Conservation (phyloP, 2,888 invertebrate genomes). For the Lasius platythorax region DNA sequence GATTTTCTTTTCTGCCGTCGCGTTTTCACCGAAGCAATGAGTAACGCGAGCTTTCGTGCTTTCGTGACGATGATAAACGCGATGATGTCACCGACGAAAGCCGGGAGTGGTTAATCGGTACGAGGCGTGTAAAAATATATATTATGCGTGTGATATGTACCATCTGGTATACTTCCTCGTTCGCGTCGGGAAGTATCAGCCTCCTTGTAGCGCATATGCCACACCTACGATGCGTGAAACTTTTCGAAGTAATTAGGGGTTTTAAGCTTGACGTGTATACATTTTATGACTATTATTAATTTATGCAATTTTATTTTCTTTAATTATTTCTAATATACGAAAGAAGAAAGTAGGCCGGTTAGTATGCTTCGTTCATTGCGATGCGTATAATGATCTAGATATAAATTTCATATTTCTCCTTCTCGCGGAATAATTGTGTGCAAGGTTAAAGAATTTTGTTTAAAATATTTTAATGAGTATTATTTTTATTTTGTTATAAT, state of each 20-base stretch:
- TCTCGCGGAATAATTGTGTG: background rate
- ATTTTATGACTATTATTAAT: background rate
- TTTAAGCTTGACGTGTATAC: background rate
- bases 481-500: background rate
- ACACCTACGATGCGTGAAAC: slow-evolving; percentile 51
- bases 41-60: slow-evolving; percentile 42
- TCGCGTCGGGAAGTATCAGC: slow-evolving; percentile 32
- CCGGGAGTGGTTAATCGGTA: slow-evolving; percentile 57
- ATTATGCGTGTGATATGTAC: slow-evolving; percentile 55
- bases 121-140: slow-evolving; percentile 57
- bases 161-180: slow-evolving; percentile 70
- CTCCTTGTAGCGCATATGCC: slow-evolving; percentile 9
- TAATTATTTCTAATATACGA: slow-evolving; percentile 21
- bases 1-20: slow-evolving; percentile 16
- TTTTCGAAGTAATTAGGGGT: slow-evolving; percentile 25
- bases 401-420: background rate
- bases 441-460: background rate
- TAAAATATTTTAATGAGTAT: background rate
- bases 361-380: background rate
- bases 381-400: background rate
- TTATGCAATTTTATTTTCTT: slow-evolving; percentile 15
- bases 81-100: slow-evolving; percentile 61
- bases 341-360: slow-evolving; percentile 9
- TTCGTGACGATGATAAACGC: slow-evolving; percentile 34
- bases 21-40: slow-evolving; percentile 18